Conservation (phyloP, 1,140 invertebrate species). For the Hestina assimilis region DNA sequence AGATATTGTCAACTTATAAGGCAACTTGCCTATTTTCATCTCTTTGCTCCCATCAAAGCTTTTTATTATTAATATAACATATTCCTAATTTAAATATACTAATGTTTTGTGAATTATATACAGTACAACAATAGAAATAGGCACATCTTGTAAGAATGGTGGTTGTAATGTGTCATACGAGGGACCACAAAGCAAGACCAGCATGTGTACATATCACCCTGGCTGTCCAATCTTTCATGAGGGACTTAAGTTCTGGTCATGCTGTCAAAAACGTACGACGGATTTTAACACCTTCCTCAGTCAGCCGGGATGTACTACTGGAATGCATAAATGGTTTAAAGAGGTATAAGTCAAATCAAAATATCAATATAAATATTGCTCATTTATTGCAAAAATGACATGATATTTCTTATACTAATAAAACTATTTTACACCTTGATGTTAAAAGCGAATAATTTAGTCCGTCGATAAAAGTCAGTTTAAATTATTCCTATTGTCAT, state of each 20-base stretch:
- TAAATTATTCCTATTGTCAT: too few species aligned
- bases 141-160: conserved; percentile 93
- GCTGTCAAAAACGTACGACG: conserved; percentile 94
- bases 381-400: too few species aligned
- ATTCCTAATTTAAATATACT: too few species aligned
- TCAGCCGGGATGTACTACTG: conserved; percentile 91
- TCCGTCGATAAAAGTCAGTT: too few species aligned
- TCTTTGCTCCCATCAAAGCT: too few species aligned
- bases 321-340: conserved; percentile 92
- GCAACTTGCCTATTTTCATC: too few species aligned
- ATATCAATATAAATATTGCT: background rate
- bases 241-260: conserved; percentile 98
- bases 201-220: conserved; percentile 90
- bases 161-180: conserved; percentile 88
- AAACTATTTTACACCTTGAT: too few species aligned
- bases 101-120: background rate
- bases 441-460: too few species aligned
- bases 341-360: conserved; percentile 55
- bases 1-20: too few species aligned
- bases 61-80: too few species aligned
- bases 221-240: conserved; percentile 98
- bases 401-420: too few species aligned
- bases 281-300: conserved; percentile 95
- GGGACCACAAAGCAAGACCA: conserved; percentile 82
- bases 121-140: conserved; percentile 79